Base-by-base conservation (phyloP, 2,888 invertebrate species). In the Tupiocoris notatus region DNA sequence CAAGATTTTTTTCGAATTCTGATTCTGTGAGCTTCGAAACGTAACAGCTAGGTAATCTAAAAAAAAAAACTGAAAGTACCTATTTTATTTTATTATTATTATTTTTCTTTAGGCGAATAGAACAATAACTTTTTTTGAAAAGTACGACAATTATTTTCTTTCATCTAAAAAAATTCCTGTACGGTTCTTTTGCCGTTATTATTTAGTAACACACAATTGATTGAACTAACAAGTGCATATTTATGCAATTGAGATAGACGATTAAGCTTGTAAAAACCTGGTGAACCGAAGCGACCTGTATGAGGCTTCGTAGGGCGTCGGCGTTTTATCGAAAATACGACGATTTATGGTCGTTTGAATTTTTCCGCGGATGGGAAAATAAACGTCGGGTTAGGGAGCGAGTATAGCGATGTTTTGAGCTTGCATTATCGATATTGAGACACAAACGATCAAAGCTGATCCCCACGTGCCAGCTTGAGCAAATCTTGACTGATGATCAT, bases 401-500 rank as follows among this genome's bases (percentile, higher is more conserved):
- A n/a, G n/a, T n/a, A n/a, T n/a, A n/a, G n/a, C n/a, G n/a, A n/a
- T n/a, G n/a, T n/a, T n/a, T 39, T 12, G 39, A 39, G 39, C 39
- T 39, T 67, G 54, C 67, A 67, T 67, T 67, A 67, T 56, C 67
- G 67, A 57, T 67, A 67, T 67, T 67, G 67, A 56, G 67, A 57
- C 56, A 67, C 67, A 67, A 67, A 67, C 67, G 67, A 67, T 67
- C 67, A 67, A 54, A 67, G 67, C 56, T 67, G 67, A 67, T 67
- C 67, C 57, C 39, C 18, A 12, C 54, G 18, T 67, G 67, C 57
- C 67, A 57, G 56, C 22, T 57, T 67, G 56, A 57, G 67, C 9
- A 67, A 67, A 67, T 67, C 67, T 67, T 67, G 67, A 67, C 67
- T 67, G 67, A 67, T 67, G 67, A 67, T 67, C 67, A 21, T 56